These are phyloP conservation scores for Gandaritis pyraliata DNA, from an alignment of 2,888 invertebrate species.

Conservation along the genomic window DNA sequence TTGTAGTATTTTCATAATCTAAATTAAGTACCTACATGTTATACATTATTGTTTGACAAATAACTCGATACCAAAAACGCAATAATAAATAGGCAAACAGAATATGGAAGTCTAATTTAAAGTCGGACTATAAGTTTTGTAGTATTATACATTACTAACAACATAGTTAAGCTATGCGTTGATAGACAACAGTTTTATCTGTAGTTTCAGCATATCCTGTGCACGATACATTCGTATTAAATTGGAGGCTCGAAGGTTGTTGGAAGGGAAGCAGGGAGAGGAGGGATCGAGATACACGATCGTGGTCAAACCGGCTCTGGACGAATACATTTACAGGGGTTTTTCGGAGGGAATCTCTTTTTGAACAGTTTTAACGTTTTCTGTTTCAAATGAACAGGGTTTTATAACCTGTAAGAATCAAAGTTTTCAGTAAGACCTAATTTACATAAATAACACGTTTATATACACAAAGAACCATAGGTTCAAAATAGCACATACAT, in stretches of 20 bases:
- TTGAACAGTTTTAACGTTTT: conserved; percentile 25
- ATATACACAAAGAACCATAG: not conserved
- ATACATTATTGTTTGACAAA: no score
- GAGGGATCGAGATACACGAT: conserved; percentile 71
- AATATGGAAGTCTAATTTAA: no score
- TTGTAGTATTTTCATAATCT: no score
- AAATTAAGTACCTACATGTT: not conserved
- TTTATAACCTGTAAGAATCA: not conserved
- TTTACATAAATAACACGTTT: not conserved
- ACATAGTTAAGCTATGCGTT: no score
- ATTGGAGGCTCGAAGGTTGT: conserved; percentile 59
- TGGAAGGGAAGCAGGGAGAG: conserved; percentile 57
- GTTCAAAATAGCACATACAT: not conserved
- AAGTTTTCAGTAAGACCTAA: conserved; percentile 1
- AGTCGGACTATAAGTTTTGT: no score
- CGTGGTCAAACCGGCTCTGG: conserved; percentile 60
- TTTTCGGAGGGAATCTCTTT: conserved; percentile 46
- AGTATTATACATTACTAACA: no score
- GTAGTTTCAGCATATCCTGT: conserved; percentile 47
- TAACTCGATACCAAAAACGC: no score
- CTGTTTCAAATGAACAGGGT: conserved; percentile 9
- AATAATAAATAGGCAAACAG: no score
- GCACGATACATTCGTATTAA: conserved; percentile 61
- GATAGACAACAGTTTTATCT: conserved; percentile 17
- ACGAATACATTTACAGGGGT: conserved; percentile 54